Conservation (phyloP, 2,888 invertebrate species). For the Formica aserva region DNA sequence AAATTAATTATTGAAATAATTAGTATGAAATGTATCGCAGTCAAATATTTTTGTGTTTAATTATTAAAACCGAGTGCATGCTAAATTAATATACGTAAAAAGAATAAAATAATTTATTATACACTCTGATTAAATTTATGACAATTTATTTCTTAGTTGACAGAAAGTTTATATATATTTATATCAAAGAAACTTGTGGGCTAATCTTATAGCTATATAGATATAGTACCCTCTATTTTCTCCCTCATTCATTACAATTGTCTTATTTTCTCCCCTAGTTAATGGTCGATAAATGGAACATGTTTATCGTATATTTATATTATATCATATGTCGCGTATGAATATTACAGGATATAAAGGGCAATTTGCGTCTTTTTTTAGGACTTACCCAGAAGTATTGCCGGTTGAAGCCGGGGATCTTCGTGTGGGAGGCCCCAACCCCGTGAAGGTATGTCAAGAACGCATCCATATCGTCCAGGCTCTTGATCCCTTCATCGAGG, state of each 20-base stretch:
- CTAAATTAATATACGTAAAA: neutral
- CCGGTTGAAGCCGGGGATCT: conserved; percentile 94
- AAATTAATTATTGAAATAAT: conserved; percentile 8
- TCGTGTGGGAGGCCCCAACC: conserved; percentile 93
- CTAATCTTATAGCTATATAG: neutral
- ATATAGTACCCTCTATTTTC: neutral
- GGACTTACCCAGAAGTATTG: conserved; percentile 95
- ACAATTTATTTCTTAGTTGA: neutral
- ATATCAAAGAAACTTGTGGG: neutral
- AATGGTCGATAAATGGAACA: conserved; percentile 31
- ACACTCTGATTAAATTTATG: neutral
- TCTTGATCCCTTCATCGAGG: conserved; percentile 95
- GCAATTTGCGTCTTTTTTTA: conserved; percentile 15
- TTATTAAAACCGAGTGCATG: neutral
- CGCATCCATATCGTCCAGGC: conserved; percentile 93
- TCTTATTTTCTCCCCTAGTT: conserved; percentile 15
- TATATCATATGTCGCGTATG: neutral
- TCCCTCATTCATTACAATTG: neutral
- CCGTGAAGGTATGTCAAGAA: conserved; percentile 94
- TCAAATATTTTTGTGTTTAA: neutral
- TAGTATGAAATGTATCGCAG: neutral
- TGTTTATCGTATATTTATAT: neutral
- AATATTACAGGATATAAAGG: neutral
- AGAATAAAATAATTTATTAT: neutral
- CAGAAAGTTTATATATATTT: neutral